Base-by-base conservation (phyloP, 2,888 invertebrate species). In the Dorcus hopei region DNA sequence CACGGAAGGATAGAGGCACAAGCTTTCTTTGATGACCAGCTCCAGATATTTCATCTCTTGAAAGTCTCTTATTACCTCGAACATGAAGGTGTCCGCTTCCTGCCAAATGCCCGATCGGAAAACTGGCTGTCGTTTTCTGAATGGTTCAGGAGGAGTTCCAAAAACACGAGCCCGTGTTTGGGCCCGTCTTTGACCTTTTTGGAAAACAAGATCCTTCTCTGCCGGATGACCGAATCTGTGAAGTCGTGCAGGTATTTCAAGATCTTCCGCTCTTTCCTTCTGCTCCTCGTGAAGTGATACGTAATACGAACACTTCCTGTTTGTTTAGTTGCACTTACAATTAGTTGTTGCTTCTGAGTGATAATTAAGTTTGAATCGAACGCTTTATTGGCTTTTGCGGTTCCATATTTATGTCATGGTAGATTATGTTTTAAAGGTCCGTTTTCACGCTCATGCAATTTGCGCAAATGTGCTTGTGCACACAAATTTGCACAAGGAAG, bases 281-380 rank as follows among this genome's bases (percentile, higher is more conserved):
- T 89, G 57, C 83, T 78, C 5, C 80, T 76, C 0, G 87, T 79
- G 6, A 86, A 74, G 62, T 82, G 81, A 73, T 80, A 86, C 11
- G 83, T 59, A 1, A 79, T 72, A 19, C 19, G 19, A 19, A 19
- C 19, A 19, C 19, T 19, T 19, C 19, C 19, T 19, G 19, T 19
- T 19, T 19, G 19, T 19, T 19, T 19, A n/a, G 19, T 19, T 19
- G 19, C 19, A 19, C 19, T 19, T 19, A 19, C 2, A 2, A 3
- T 19, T 19, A 19, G 2, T 19, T 19, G 19, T 19, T 19, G 19
- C 19, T 2, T 19, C 2, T 19, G 19, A 19, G 1, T 19, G 14
- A 14, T 19, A 14, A 14, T 14, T 14, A 19, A 3, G 19, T 19
- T 19, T 3, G 3, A 19, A 19, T 19, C 19, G 2, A 19, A 19